phyloP scores from a whole-genome alignment of 2,797 vertebrate species.

The Microctenopoma lineatum region DNA sequence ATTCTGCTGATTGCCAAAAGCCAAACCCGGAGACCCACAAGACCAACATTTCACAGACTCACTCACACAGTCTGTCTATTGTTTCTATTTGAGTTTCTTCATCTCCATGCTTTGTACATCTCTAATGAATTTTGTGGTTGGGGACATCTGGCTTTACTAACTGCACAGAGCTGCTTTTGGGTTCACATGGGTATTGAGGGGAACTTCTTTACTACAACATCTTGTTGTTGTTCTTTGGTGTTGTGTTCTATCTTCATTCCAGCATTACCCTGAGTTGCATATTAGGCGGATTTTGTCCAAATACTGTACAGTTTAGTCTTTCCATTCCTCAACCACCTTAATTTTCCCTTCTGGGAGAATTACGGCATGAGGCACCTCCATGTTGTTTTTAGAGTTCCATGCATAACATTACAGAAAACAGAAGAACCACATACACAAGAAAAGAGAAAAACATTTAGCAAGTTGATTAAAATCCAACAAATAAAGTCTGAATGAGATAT shows the following conservation, averaged over 20 bases:
- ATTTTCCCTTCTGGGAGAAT: constrained; percentile 58
- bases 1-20: constrained; percentile 19
- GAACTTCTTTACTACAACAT: constrained; percentile 69
- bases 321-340: constrained; percentile 20
- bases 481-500: constrained; percentile 8
- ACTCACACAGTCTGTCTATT: constrained; percentile 49
- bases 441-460: constrained; percentile 27
- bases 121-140: constrained; percentile 64
- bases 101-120: constrained; percentile 52
- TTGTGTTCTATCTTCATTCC: constrained; percentile 47
- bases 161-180: constrained; percentile 55
- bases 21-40: constrained; percentile 6
- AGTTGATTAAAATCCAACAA: constrained; percentile 31
- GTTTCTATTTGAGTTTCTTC: constrained; percentile 51
- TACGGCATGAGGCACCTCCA: constrained; percentile 51
- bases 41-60: constrained; percentile 20
- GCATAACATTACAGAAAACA: constrained; percentile 59
- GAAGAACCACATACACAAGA: constrained; percentile 36
- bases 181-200: constrained; percentile 62
- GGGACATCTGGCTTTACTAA: constrained; percentile 75
- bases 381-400: constrained; percentile 49
- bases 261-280: constrained; percentile 35
- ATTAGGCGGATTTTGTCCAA: constrained; percentile 40
- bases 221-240: constrained; percentile 51
- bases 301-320: constrained; percentile 26